phyloP scores from a whole-genome alignment of 2,113 vertebrate genomes.

The Pseudolaguvia tuberculata region DNA sequence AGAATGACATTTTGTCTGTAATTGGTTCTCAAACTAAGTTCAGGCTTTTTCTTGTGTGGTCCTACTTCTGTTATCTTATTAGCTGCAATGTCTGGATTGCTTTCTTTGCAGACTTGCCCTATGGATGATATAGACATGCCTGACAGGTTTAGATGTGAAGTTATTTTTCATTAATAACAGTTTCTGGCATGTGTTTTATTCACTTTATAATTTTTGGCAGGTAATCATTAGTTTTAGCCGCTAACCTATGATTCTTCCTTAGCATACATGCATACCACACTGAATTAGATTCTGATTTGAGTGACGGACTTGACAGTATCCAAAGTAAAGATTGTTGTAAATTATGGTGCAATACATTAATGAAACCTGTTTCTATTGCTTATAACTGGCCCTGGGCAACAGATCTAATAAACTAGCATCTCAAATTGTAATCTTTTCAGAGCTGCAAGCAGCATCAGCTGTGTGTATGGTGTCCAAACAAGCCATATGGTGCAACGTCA shows the following conservation, averaged over 20 bases:
- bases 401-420: background rate
- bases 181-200: slow-evolving; percentile 25
- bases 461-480: background rate
- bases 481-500: background rate
- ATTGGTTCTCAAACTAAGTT: slow-evolving; percentile 44
- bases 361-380: background rate
- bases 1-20: slow-evolving; percentile 45
- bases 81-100: slow-evolving; percentile 3
- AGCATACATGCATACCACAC: background rate
- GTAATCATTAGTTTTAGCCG: slow-evolving; percentile 16
- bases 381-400: background rate
- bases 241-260: background rate
- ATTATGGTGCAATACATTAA: background rate
- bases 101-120: background rate
- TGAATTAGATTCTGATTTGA: slow-evolving; percentile 11
- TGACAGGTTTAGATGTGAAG: slow-evolving; percentile 21
- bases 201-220: background rate
- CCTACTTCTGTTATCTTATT: slow-evolving; percentile 6
- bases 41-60: background rate
- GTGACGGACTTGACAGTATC: background rate
- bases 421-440: background rate
- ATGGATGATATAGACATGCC: background rate
- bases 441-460: slow-evolving; percentile 5
- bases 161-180: slow-evolving; percentile 26
- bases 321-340: slow-evolving; percentile 7